phyloP scores from a whole-genome alignment of 2,797 vertebrate species.

The Mareca penelope region DNA sequence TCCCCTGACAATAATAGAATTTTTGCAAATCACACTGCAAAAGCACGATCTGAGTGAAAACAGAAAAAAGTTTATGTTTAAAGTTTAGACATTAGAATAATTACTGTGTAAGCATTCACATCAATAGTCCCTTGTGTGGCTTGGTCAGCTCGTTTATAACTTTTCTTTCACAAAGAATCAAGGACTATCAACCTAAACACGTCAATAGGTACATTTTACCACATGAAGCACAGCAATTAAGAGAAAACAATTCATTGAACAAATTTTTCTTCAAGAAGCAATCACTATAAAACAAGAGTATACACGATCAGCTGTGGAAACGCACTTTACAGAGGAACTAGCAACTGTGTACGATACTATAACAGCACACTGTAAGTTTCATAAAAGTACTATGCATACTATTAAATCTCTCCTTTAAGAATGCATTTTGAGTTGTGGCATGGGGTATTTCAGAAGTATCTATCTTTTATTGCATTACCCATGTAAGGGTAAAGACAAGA shows the following conservation, averaged over 20 bases:
- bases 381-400: not conserved
- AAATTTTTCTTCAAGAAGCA: not conserved
- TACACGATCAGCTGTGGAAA: not conserved
- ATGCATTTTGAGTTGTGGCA: not conserved
- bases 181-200: not conserved
- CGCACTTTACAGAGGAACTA: not conserved
- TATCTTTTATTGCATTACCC: not conserved
- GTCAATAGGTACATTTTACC: not conserved
- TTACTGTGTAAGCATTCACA: not conserved
- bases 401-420: not conserved
- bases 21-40: not conserved
- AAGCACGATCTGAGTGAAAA: not conserved
- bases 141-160: not conserved
- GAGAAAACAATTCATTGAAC: not conserved
- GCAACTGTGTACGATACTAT: not conserved
- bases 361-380: not conserved
- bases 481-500: not conserved
- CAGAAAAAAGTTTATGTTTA: not conserved
- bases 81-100: not conserved
- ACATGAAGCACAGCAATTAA: not conserved
- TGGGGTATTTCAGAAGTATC: not conserved
- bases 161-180: not conserved
- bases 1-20: not conserved
- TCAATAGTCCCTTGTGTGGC: not conserved
- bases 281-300: not conserved